phyloP scores from a whole-genome alignment of 2,888 invertebrate species.

The Prosopocoilus inquinatus region DNA sequence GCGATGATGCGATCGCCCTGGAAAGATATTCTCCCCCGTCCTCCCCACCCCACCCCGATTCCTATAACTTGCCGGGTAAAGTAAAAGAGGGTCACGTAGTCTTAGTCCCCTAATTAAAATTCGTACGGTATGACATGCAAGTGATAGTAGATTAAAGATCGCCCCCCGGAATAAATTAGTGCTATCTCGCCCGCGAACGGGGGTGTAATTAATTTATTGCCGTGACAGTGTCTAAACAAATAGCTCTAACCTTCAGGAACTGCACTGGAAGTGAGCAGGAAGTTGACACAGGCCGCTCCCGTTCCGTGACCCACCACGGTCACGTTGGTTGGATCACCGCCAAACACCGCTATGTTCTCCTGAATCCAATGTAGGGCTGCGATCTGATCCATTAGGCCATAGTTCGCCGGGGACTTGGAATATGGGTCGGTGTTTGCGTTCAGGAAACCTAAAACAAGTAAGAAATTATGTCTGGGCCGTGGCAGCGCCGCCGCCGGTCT shows the following conservation, averaged over 20 bases:
- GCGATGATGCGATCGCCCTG: too few relatives aligned
- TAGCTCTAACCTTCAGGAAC: conserved; percentile 78
- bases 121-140: background rate
- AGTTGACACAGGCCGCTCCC: conserved; percentile 94
- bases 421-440: conserved; percentile 86
- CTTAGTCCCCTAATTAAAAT: background rate
- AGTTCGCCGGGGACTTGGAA: conserved; percentile 86
- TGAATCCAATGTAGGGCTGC: conserved; percentile 95
- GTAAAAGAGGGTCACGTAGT: too few relatives aligned
- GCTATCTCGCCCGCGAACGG: background rate
- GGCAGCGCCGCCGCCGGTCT: too few relatives aligned
- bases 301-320: conserved; percentile 95
- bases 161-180: background rate
- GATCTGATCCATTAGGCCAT: conserved; percentile 97
- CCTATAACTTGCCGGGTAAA: too few relatives aligned
- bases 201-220: background rate
- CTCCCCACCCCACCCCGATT: too few relatives aligned
- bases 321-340: conserved; percentile 90
- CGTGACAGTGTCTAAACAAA: conserved; percentile 1
- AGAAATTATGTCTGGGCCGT: too few relatives aligned
- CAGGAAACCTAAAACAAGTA: conserved; percentile 67
- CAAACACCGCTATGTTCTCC: conserved; percentile 92
- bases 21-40: too few relatives aligned
- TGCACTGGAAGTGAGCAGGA: conserved; percentile 90
- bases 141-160: conserved; percentile 1